Base-by-base conservation (phyloP, 2,113 vertebrate genomes). In the Aplodontia rufa region DNA sequence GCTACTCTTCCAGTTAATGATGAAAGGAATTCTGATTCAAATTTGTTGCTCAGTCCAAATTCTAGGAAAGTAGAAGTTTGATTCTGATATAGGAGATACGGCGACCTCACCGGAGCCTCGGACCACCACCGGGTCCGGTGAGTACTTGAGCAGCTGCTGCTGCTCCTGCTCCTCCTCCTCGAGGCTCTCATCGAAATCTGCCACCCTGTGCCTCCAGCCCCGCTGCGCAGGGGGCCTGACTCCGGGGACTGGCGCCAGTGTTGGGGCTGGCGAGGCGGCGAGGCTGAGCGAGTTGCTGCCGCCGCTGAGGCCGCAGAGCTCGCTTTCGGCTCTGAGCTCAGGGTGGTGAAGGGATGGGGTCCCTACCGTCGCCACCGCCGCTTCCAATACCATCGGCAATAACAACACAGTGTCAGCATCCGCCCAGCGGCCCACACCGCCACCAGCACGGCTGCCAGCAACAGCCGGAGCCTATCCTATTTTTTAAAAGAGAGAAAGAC, bases 21-120 rank as follows among this genome's bases (percentile, higher is more conserved):
- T 93, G 99, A 99, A 92, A 99, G 99, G 97, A 99, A 99, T 98
- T 99, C 99, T 79, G 99, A 99, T 99, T 99, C 99, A 98, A 99
- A 99, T 99, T 99, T 99, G 99, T 99, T 99, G 98, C 99, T 99
- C 90, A 99, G 98, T 97, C 99, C 99, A 99, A 99, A 99, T 97
- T n/a, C n/a, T n/a, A n/a, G n/a, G n/a, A n/a, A n/a, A n/a, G n/a
- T n/a, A n/a, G n/a, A n/a, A n/a, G n/a, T n/a, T n/a, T n/a, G n/a
- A n/a, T n/a, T n/a, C n/a, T n/a, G n/a, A n/a, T n/a, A n/a, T n/a
- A n/a, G n/a, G n/a, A n/a, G n/a, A n/a, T n/a, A 99, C 99, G 85
- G 99, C 99, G 99, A 99, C 99, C 98, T 99, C 99, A 92, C 99
- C 99, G 66, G 99, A 99, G 97, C 99, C 99, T 96, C 99, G 99